Evolutionary conservation across 2,888 invertebrate species (phyloP).

Genomic region (Encarsia formosa): DNA sequence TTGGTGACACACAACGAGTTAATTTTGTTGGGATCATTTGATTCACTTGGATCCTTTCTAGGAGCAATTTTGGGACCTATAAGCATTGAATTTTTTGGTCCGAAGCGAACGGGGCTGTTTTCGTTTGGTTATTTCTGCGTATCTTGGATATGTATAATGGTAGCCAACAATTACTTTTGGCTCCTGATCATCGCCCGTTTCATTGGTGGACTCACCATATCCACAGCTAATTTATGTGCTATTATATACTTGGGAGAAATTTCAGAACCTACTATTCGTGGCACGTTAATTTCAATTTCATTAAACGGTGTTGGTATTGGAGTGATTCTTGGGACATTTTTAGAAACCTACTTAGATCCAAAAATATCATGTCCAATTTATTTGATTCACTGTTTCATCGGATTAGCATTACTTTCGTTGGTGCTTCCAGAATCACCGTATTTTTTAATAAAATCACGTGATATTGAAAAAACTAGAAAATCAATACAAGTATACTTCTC

Average conservation of each 20-base stretch:
- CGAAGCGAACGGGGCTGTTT: conserved; percentile 30
- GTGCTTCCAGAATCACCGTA: conserved; percentile 41
- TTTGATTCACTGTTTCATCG: conserved; percentile 31
- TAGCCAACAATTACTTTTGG: conserved; percentile 31
- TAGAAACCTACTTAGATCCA: conserved; percentile 38
- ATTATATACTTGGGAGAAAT: conserved; percentile 40
- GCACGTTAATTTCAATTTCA: conserved; percentile 37
- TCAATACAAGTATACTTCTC: conserved; percentile 4
- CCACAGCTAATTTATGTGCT: conserved; percentile 33
- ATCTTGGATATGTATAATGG: conserved; percentile 30
- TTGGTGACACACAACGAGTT: conserved; percentile 29
- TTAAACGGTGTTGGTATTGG: conserved; percentile 39
- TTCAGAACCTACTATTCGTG: conserved; percentile 38
- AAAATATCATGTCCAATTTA: conserved; percentile 37
- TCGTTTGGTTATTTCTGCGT: conserved; percentile 27
- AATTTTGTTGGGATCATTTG: conserved; percentile 37
- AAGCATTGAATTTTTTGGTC: conserved; percentile 29
- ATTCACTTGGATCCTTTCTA: not conserved
- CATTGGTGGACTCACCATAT: conserved; percentile 31
- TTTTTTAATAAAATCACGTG: conserved; percentile 20
- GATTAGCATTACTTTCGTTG: conserved; percentile 34
- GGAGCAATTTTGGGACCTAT: conserved; percentile 31
- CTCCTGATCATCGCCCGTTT: conserved; percentile 31
- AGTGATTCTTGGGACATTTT: conserved; percentile 36
- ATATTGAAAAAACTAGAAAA: not conserved